These are phyloP conservation scores for Drosophila mettleri DNA, from an alignment of 2,888 invertebrate genomes.

Conservation along the genomic window DNA sequence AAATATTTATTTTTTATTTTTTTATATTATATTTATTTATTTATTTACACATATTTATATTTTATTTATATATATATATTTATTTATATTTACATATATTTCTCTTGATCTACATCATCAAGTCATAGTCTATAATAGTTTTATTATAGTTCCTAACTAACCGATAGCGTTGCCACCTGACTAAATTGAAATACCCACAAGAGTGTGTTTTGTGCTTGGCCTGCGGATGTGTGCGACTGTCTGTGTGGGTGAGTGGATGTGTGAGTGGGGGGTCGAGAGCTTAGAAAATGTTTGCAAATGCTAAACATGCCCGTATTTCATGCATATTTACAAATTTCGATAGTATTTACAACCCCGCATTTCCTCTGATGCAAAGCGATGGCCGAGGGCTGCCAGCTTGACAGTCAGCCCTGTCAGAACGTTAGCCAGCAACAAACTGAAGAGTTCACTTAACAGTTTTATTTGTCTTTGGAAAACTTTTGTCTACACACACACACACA, in stretches of 20 bases:
- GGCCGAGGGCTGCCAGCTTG: slow-evolving; percentile 3
- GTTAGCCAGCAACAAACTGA: slow-evolving; percentile 60
- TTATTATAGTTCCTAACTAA: background rate
- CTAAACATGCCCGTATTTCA: slow-evolving; percentile 79
- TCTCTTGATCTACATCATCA: background rate
- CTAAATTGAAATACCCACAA: background rate
- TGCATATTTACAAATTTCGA: slow-evolving; percentile 80
- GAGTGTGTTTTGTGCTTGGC: slow-evolving; percentile 6
- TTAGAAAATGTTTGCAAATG: slow-evolving; percentile 72
- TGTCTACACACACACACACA: slow-evolving; percentile 35
- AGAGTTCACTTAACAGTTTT: slow-evolving; percentile 80
- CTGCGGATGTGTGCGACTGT: slow-evolving; percentile 1
- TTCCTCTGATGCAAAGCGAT: slow-evolving; percentile 1
- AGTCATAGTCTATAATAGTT: background rate
- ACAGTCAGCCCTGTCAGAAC: slow-evolving; percentile 27
- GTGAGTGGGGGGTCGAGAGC: slow-evolving; percentile 11
- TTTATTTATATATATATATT: background rate
- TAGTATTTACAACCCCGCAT: slow-evolving; percentile 70
- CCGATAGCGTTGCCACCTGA: slow-evolving; percentile 14
- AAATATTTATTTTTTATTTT: too few species aligned
- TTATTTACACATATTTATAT: too few species aligned
- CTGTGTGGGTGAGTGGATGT: background rate
- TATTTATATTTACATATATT: background rate
- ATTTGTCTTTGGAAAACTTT: slow-evolving; percentile 79
- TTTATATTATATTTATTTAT: too few species aligned